These are phyloP conservation scores for Aphaenogaster rudis DNA, from an alignment of 1,140 invertebrate genomes.

Conservation along the genomic window DNA sequence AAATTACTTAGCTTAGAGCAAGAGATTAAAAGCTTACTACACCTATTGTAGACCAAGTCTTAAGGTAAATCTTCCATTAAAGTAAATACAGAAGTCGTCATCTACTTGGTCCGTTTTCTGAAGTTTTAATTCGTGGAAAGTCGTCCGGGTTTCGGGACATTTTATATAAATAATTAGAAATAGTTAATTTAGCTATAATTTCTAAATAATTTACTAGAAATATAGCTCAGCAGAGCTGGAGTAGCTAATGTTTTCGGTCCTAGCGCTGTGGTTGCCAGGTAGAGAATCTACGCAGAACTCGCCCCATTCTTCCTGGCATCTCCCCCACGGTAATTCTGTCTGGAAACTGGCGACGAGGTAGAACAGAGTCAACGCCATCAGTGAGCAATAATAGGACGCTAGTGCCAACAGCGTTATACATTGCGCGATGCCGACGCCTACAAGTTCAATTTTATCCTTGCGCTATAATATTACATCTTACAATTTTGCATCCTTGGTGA, in stretches of 20 bases:
- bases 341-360: constrained; percentile 91
- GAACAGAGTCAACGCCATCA: constrained; percentile 93
- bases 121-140: neutral
- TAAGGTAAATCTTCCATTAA: neutral
- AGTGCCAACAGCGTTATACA: constrained; percentile 78
- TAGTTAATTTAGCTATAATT: neutral
- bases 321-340: constrained; percentile 89
- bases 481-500: neutral
- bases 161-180: neutral
- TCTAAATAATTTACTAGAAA: constrained; percentile 83
- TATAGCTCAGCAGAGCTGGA: constrained; percentile 80
- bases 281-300: constrained; percentile 78
- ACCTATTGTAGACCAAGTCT: too few relatives aligned
- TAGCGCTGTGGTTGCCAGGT: constrained; percentile 43
- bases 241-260: neutral
- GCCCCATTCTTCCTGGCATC: constrained; percentile 89
- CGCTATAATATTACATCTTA: neutral
- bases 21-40: too few relatives aligned
- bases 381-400: constrained; percentile 92
- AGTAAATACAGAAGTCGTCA: neutral
- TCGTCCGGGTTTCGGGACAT: neutral
- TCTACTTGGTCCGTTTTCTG: neutral
- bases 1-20: too few relatives aligned
- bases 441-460: neutral
- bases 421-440: constrained; percentile 91